Conservation (phyloP, 1,140 invertebrate genomes). For the Caerostris extrusa region DNA sequence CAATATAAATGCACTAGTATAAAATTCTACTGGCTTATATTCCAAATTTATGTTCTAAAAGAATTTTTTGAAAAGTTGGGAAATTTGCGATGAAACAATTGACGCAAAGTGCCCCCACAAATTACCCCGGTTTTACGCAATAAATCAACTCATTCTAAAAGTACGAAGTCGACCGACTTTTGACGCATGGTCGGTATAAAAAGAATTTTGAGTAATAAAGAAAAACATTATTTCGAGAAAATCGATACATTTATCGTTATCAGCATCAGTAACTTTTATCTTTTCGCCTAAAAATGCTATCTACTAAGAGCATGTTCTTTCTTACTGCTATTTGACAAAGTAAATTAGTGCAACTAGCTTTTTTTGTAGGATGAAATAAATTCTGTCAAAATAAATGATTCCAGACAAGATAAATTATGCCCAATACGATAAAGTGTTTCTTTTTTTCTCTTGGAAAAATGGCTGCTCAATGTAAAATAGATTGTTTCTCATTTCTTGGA, state of each 20-base stretch:
- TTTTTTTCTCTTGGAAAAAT: background rate
- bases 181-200: background rate
- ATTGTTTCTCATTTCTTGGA: background rate
- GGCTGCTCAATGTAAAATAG: background rate
- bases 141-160: background rate
- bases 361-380: background rate
- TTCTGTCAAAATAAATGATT: slow-evolving; percentile 23
- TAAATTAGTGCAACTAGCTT: background rate
- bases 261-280: background rate
- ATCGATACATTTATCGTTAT: background rate
- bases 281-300: background rate
- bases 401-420: background rate
- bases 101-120: background rate
- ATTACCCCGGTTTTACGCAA: background rate
- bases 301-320: background rate
- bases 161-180: background rate
- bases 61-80: background rate
- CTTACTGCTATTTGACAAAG: background rate
- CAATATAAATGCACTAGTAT: background rate
- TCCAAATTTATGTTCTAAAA: background rate
- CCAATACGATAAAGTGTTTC: too few relatives aligned
- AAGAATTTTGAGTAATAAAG: background rate
- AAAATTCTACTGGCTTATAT: background rate
- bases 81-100: background rate
- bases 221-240: background rate